A percentile compares a stretch with the other conserved stretches of the same genome.
Conservation (phyloP, 2,797 vertebrate species). For the Picus viridis region DNA sequence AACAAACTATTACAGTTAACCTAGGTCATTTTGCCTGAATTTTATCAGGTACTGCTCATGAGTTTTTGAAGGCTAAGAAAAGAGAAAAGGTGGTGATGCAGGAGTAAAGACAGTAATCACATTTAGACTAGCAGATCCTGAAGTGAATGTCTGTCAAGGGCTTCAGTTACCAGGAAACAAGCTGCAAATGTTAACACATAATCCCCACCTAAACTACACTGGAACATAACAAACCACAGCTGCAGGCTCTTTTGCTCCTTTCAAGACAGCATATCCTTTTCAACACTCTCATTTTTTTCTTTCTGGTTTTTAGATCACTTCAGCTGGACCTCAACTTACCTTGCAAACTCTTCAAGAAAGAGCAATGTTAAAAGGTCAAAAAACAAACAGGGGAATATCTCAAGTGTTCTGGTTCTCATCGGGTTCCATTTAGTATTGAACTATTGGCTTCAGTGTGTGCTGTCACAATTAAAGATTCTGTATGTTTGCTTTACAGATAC, state of each 20-base stretch:
- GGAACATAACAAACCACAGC: background rate
- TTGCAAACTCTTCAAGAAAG: background rate
- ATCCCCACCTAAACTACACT: background rate
- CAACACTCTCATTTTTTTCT: background rate
- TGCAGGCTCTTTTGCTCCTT: background rate
- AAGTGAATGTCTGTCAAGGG: background rate
- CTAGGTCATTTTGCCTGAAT: background rate
- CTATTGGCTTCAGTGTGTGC: background rate
- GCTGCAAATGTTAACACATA: rapidly evolving
- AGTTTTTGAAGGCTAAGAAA: background rate
- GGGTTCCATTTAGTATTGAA: background rate
- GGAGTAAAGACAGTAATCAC: background rate
- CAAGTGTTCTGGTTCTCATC: background rate
- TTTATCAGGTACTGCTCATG: background rate
- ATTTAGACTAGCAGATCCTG: background rate
- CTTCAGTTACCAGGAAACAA: background rate
- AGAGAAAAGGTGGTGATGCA: background rate
- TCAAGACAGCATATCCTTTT: background rate
- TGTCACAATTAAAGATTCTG: background rate
- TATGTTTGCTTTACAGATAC: background rate
- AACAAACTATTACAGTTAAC: background rate
- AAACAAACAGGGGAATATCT: background rate
- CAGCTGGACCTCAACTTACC: background rate
- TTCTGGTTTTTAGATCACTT: background rate
- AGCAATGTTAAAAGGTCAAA: background rate